Evolutionary conservation across 2,888 invertebrate genomes (phyloP), one percentile per base, ranked within the genome.

Genomic region (Apeira syringaria): DNA sequence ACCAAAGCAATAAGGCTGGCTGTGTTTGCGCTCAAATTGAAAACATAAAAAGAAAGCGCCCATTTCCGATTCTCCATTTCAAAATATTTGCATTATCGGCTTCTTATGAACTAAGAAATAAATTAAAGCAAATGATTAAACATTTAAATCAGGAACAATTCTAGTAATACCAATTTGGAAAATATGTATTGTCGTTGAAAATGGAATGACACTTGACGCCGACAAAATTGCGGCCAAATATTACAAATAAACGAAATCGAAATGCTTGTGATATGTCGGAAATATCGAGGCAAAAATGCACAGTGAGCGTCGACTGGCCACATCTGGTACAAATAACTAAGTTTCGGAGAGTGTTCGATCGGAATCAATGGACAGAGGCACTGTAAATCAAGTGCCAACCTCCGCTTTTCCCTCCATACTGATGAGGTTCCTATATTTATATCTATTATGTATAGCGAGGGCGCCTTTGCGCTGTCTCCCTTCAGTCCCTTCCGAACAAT

Each of bases 331-430:
- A 46, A 43, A 44, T 42, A 56, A 44, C 41, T 44, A 40, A 47
- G 47, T 56, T 49, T 35, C 35, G 40, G 28, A 20, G 33, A 42
- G 48, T 45, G 44, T 45, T 45, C 53, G 44, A 56, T 51, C 47
- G 33, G 47, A 52, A 46, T 53, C 51, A 44, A 47, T 53, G 51
- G 53, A 47, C 56, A 50, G 47, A 35, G 39, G 34, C 30, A 49
- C 48, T 51, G 56, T 53, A 56, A 52, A 56, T 51, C 56, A 56
- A 55, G 50, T 44, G 44, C 50, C 50, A 52, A 50, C 49, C 49
- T 47, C 36, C 31, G 51, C 50, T 50, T 43, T 41, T 39, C 38
- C 48, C 50, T 52, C 52, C 53, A 56, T 56, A 53, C 51, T 48
- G 53, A 56, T 56, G 56, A 56, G 56, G 24, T 30, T 32, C 38